Conservation (phyloP, 2,113 vertebrate genomes). For the Gymnarchus niloticus region DNA sequence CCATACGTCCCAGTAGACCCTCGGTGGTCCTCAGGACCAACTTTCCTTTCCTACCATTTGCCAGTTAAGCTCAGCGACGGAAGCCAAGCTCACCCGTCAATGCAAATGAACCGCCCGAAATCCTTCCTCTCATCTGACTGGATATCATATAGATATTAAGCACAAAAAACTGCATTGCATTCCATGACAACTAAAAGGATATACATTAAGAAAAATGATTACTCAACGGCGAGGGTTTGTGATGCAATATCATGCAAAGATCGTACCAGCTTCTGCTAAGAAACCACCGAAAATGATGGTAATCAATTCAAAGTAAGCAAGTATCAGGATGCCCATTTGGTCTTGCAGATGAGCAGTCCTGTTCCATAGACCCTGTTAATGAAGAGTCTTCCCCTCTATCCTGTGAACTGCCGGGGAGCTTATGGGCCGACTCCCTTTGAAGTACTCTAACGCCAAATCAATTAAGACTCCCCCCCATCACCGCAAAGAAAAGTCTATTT, state of each 20-base stretch:
- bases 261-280: not conserved
- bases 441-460: constrained; percentile 65
- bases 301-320: not conserved
- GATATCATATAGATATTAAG: not conserved
- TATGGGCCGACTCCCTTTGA: constrained; percentile 61
- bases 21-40: too few species aligned
- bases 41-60: not conserved
- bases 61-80: not conserved
- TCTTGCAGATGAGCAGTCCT: not conserved
- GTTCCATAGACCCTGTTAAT: constrained; percentile 47
- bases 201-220: not conserved
- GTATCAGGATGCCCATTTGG: too few species aligned
- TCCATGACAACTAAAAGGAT: not conserved
- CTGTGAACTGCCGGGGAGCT: constrained; percentile 61
- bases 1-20: too few species aligned
- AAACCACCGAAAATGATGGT: not conserved
- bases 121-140: not conserved
- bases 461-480: constrained; percentile 60
- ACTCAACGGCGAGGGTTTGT: too few species aligned
- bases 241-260: not conserved
- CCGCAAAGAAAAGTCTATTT: constrained; percentile 60
- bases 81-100: not conserved
- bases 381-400: constrained; percentile 56
- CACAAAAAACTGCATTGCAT: too few species aligned
- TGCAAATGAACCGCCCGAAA: not conserved